phyloP scores from a whole-genome alignment of 2,888 invertebrate genomes.

The Hydropsyche betteni region DNA sequence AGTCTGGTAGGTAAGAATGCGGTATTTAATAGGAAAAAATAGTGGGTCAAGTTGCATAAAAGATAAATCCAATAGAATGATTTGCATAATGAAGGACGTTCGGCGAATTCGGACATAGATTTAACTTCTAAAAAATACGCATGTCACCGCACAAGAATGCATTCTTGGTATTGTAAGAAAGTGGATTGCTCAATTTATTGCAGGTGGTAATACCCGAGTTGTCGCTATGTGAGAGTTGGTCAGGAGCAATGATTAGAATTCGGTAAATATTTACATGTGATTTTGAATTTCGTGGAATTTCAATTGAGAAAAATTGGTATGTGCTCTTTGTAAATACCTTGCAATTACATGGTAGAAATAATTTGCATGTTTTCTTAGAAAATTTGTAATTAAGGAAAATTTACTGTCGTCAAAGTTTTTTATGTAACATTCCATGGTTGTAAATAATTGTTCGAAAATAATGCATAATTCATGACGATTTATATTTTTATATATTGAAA shows the following conservation, averaged over 20 bases:
- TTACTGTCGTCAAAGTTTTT: too few species aligned
- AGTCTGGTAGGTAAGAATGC: too few species aligned
- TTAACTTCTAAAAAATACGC: neutral
- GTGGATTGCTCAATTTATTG: slow-evolving; percentile 13
- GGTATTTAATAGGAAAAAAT: neutral
- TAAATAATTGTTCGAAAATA: too few species aligned
- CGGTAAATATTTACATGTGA: too few species aligned
- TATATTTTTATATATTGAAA: too few species aligned
- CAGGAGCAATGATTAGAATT: neutral
- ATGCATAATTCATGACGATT: too few species aligned
- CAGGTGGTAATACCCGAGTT: neutral
- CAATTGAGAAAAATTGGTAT: neutral
- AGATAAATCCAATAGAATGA: neutral
- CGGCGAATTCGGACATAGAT: neutral
- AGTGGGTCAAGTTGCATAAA: slow-evolving; percentile 17
- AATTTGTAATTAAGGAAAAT: too few species aligned
- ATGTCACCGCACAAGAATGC: slow-evolving; percentile 8
- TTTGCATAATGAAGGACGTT: slow-evolving; percentile 13
- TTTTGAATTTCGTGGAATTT: neutral
- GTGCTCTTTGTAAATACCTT: neutral
- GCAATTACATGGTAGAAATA: neutral
- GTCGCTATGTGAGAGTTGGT: slow-evolving; percentile 5
- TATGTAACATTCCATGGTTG: too few species aligned
- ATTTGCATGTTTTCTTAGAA: too few species aligned
- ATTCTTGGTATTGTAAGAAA: slow-evolving; percentile 4